Evolutionary conservation across 1,140 invertebrate genomes (phyloP).

Genomic region (Drosophila fuyamai): DNA sequence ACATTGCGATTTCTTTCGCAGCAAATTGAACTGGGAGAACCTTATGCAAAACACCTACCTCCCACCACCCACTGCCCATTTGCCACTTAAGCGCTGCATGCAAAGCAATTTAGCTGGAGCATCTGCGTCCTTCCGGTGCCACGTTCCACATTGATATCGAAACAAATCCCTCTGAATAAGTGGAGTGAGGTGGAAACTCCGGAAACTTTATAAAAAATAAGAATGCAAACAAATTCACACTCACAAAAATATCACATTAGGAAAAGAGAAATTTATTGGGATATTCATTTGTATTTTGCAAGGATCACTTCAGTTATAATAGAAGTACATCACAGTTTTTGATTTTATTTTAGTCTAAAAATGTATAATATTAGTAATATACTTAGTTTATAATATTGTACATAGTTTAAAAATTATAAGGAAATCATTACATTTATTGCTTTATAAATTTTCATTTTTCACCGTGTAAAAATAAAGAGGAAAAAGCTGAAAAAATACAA

Average conservation of each 20-base stretch:
- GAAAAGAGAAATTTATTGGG: background rate
- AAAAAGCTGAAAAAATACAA: slow-evolving; percentile 45
- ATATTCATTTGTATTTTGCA: too few species aligned
- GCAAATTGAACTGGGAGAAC: slow-evolving; percentile 68
- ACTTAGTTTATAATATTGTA: too few species aligned
- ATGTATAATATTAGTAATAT: too few species aligned
- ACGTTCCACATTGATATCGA: slow-evolving; percentile 65
- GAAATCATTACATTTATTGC: too few species aligned
- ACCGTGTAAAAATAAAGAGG: slow-evolving; percentile 21
- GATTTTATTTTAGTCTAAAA: too few species aligned
- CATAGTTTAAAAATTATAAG: too few species aligned
- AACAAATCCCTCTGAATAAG: slow-evolving; percentile 36
- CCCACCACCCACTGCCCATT: slow-evolving; percentile 16
- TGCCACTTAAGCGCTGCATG: slow-evolving; percentile 60
- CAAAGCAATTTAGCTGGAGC: slow-evolving; percentile 68
- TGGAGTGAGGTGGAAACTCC: slow-evolving; percentile 25
- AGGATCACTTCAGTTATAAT: too few species aligned
- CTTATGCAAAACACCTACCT: slow-evolving; percentile 9
- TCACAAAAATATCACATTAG: background rate
- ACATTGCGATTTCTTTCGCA: slow-evolving; percentile 70
- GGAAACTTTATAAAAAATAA: slow-evolving; percentile 33
- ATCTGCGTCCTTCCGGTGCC: slow-evolving; percentile 59
- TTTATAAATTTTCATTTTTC: background rate
- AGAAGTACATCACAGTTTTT: too few species aligned
- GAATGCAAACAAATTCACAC: background rate